Percentiles rank a stretch among this genome's conserved stretches.
These are phyloP conservation scores for Ploceus nigricollis DNA, from an alignment of 2,113 vertebrate genomes.

Conservation along the genomic window DNA sequence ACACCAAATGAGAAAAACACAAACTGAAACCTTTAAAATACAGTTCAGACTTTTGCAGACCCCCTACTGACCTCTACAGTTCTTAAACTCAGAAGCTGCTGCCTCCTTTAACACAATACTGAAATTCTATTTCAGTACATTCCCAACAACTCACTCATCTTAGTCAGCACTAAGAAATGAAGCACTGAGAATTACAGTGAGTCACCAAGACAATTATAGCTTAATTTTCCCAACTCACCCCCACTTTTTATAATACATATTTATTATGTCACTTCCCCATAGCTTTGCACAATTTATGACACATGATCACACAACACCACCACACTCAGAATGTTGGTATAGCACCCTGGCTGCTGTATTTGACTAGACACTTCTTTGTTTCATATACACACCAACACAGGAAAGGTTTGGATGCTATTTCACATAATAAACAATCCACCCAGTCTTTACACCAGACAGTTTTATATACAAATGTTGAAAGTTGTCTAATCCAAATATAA, in stretches of 20 bases:
- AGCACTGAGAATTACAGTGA: not conserved
- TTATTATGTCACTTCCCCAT: slow-evolving; percentile 19
- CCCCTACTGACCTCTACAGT: not conserved
- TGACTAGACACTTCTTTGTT: not conserved
- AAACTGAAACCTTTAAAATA: not conserved
- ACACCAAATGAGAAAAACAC: not conserved
- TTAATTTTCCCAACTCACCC: slow-evolving; percentile 36
- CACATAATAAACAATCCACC: not conserved
- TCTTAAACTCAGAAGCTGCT: not conserved
- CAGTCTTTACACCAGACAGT: not conserved
- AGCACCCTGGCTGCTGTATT: not conserved
- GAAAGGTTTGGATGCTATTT: not conserved
- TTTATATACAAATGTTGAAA: not conserved
- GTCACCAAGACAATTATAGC: slow-evolving; percentile 32
- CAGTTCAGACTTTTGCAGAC: not conserved
- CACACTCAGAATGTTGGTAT: not conserved
- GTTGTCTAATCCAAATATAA: not conserved
- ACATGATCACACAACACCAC: not conserved
- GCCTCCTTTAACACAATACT: not conserved
- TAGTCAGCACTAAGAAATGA: slow-evolving; percentile 49
- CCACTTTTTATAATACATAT: not conserved
- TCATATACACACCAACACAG: not conserved
- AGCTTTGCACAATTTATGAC: not conserved
- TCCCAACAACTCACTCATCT: not conserved
- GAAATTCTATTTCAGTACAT: not conserved